phyloP scores from a whole-genome alignment of 37 sponge, comb jelly and placozoan genomes.

The Lycopodina hypogea region DNA sequence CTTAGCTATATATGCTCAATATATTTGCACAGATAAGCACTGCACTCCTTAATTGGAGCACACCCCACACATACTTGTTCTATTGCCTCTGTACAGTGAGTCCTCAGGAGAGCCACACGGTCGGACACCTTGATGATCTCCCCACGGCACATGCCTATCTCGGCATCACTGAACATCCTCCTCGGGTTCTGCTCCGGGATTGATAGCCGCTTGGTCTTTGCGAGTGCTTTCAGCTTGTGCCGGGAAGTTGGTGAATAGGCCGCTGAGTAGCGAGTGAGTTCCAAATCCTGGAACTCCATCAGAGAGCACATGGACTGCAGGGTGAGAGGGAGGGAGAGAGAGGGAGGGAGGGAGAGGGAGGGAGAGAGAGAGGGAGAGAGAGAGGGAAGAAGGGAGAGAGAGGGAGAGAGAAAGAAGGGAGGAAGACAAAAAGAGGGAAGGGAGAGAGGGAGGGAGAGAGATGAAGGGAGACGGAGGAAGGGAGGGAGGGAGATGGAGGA shows the following conservation, averaged over 20 bases:
- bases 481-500: no score
- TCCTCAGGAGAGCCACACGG: slow-evolving; percentile 2
- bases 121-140: slow-evolving; percentile 35
- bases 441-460: no score
- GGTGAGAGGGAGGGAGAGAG: not conserved
- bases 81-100: slow-evolving; percentile 26
- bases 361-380: slow-evolving; percentile 32
- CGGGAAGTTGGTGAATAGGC: slow-evolving; percentile 10
- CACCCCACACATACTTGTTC: slow-evolving; percentile 7
- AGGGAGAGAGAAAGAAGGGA: slow-evolving; percentile 17
- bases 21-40: not conserved
- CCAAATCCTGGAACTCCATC: slow-evolving; percentile 35
- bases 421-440: not conserved
- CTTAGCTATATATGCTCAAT: not conserved
- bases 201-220: not conserved
- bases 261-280: slow-evolving; percentile 12
- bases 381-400: slow-evolving; percentile 28
- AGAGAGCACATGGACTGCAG: slow-evolving; percentile 32
- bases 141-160: not conserved
- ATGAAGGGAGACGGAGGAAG: no score
- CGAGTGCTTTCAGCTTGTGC: not conserved
- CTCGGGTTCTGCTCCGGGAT: not conserved
- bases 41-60: not conserved
- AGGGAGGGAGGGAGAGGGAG: slow-evolving; percentile 5
- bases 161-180: not conserved